These are phyloP conservation scores for Coecobrya sp. DNA, from an alignment of 2,888 invertebrate species.

Conservation along the genomic window DNA sequence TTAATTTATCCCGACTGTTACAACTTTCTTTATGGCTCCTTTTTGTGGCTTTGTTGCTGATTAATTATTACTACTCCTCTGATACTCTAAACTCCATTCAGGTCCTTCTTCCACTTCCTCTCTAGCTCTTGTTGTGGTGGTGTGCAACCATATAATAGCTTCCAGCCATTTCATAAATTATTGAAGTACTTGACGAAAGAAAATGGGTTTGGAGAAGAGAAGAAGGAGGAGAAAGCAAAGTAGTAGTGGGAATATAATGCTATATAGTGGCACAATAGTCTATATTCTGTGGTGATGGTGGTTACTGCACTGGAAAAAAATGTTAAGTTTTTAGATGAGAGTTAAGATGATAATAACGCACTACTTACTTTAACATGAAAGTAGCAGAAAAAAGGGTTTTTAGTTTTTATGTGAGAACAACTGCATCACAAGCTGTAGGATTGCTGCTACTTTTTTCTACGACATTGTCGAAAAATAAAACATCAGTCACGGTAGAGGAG, in stretches of 20 bases:
- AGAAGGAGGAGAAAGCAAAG: constrained; percentile 23
- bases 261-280: background rate
- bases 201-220: constrained; percentile 38
- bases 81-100: constrained; percentile 38
- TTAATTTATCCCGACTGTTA: constrained; percentile 73
- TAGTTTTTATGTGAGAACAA: background rate
- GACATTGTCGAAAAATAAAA: constrained; percentile 42
- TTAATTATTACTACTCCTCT: constrained; percentile 75
- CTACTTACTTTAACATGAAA: background rate
- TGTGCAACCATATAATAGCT: constrained; percentile 67
- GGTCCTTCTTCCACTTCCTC: background rate
- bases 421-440: background rate
- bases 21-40: constrained; percentile 74
- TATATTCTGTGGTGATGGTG: constrained; percentile 1
- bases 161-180: constrained; percentile 78
- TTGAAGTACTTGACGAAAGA: constrained; percentile 76
- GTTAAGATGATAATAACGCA: constrained; percentile 50
- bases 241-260: background rate
- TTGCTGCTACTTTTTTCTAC: background rate
- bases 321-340: constrained; percentile 31
- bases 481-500: constrained; percentile 71
- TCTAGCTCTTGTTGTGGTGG: constrained; percentile 42
- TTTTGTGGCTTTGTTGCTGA: constrained; percentile 72
- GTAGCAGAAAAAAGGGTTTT: constrained; percentile 16
- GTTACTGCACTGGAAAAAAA: constrained; percentile 30